Evolutionary conservation across 2,797 vertebrate species (phyloP).

Genomic region (Myotis daubentonii): DNA sequence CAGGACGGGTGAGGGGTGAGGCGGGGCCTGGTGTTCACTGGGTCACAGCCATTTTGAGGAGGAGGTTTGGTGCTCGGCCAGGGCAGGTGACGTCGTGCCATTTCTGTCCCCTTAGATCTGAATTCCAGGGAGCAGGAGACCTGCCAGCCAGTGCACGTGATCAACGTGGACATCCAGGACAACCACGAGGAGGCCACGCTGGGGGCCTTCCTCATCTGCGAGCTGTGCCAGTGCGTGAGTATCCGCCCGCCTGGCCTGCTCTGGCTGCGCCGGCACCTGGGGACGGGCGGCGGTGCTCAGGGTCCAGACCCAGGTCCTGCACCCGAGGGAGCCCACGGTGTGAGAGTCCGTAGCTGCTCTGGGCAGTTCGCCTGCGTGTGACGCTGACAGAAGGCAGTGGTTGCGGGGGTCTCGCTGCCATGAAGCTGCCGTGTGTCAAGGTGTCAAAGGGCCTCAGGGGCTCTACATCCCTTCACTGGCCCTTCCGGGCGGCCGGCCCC

Average conservation of each 20-base stretch:
- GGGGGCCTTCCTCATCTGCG: constrained; percentile 99
- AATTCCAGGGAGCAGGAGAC: constrained; percentile 98
- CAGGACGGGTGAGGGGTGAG: fast-evolving
- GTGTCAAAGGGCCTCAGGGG: too few species aligned
- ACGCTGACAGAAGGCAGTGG: fast-evolving
- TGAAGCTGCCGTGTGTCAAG: not conserved
- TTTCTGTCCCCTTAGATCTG: constrained; percentile 88
- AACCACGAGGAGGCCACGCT: constrained; percentile 99
- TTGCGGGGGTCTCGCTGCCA: too few species aligned
- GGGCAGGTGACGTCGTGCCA: not conserved
- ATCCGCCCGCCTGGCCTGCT: not conserved
- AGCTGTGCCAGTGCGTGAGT: constrained; percentile 99
- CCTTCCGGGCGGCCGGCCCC: fast-evolving
- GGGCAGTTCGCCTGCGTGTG: not conserved
- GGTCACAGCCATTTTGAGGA: fast-evolving
- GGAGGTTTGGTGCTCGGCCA: not conserved
- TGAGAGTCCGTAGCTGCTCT: fast-evolving
- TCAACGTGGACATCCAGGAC: constrained; percentile 99
- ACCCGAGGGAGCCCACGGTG: too few species aligned
- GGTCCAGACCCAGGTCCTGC: not conserved
- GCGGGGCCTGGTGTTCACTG: too few species aligned
- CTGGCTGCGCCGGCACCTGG: not conserved
- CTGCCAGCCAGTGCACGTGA: constrained; percentile 96
- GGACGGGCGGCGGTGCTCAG: not conserved
- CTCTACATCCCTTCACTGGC: not conserved